These are phyloP conservation scores for Lepeophtheirus nordmannii DNA, from an alignment of 2,888 invertebrate species.

Conservation along the genomic window DNA sequence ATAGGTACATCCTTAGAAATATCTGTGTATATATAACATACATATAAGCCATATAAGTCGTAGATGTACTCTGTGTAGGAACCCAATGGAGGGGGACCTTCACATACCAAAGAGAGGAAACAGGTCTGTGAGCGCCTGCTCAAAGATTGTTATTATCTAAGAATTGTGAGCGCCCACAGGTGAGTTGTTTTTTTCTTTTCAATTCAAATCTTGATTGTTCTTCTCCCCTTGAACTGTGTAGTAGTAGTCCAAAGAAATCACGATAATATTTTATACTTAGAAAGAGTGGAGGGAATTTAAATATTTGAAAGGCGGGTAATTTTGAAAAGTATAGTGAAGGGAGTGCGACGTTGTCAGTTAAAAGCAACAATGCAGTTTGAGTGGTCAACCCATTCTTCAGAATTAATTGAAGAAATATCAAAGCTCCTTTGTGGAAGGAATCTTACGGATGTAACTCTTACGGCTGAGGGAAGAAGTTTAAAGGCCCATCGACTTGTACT, in stretches of 20 bases:
- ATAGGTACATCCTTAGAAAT: neutral
- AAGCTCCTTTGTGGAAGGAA: neutral
- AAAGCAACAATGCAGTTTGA: conserved; percentile 11
- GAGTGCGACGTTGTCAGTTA: no score
- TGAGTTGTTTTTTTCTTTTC: neutral
- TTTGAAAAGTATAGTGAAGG: neutral
- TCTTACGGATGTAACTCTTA: conserved; percentile 16
- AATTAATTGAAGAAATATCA: conserved; percentile 8
- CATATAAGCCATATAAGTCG: neutral
- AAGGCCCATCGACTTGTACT: conserved; percentile 19
- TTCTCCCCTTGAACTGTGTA: neutral
- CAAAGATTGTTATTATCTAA: neutral
- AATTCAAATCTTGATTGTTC: neutral
- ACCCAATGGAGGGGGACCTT: neutral
- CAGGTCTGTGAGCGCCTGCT: conserved; percentile 5
- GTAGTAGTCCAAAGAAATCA: neutral
- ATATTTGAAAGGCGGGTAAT: neutral
- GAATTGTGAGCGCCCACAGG: conserved; percentile 2
- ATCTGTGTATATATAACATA: neutral
- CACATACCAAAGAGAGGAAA: conserved; percentile 6
- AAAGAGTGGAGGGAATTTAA: conserved; percentile 2
- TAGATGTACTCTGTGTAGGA: neutral
- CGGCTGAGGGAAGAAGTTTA: conserved; percentile 14
- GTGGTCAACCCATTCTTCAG: conserved; percentile 13
- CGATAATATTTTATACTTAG: neutral